Percentiles rank a stretch among this genome's conserved stretches.
Conservation (phyloP, 1,140 invertebrate genomes). For the Bombus affinis region DNA sequence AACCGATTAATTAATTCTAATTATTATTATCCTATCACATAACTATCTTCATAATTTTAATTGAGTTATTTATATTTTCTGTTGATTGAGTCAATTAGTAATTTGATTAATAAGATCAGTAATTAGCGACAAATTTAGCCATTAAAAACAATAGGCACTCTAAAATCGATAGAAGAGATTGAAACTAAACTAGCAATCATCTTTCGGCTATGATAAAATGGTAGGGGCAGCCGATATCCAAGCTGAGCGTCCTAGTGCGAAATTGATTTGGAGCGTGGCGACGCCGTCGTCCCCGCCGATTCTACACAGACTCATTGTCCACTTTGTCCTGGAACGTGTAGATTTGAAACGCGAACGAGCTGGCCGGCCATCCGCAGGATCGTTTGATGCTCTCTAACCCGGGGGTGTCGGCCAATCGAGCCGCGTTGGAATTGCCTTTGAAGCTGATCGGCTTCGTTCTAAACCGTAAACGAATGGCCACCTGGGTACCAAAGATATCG, state of each 20-base stretch:
- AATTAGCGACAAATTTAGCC: background rate
- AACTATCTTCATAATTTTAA: too few relatives aligned
- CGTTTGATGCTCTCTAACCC: conserved; percentile 70
- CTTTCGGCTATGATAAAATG: background rate
- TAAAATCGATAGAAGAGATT: background rate
- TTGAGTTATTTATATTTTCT: too few relatives aligned
- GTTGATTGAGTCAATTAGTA: background rate
- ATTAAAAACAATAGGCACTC: background rate
- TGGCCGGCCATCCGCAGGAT: conserved; percentile 37
- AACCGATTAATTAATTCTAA: background rate
- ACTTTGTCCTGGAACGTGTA: conserved; percentile 44
- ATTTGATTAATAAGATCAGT: background rate
- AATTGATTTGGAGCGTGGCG: conserved; percentile 8
- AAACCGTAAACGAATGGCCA: conserved; percentile 60
- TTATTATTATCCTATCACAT: too few relatives aligned
- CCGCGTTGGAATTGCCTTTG: conserved; percentile 68
- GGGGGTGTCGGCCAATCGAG: conserved; percentile 68
- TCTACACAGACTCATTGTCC: conserved; percentile 36
- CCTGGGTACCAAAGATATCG: conserved; percentile 62
- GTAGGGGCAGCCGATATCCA: background rate
- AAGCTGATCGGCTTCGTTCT: conserved; percentile 64
- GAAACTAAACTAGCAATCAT: background rate
- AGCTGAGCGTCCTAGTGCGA: background rate
- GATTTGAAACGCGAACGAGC: conserved; percentile 56
- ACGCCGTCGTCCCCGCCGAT: conserved; percentile 1